Evolutionary conservation across 2,113 vertebrate species (phyloP), one percentile per base, ranked within the genome.

Genomic region (Lamprologus callipterus): DNA sequence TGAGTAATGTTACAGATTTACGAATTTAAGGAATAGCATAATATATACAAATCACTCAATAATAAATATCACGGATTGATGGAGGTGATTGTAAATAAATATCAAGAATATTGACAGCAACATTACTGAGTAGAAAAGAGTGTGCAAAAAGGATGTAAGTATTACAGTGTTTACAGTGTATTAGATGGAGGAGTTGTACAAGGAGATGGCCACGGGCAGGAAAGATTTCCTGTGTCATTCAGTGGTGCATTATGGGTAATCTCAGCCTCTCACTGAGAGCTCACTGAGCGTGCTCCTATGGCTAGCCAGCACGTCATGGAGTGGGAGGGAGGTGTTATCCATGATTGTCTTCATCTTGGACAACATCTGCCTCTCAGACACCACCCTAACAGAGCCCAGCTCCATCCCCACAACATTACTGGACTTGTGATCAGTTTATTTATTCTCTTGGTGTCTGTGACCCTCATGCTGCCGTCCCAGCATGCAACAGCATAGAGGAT

Each of bases 391-490:
- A 3, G 4, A 51, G 8, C 17, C 47, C 8, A 9, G 49, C 49
- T n/a, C 17, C 8, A 51, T 51, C 49, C 49, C 8, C 17, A 51
- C 3, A 19, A 51, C 47, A 51, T 51, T 51, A 51, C 4, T 40
- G 37, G 37, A 12, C 40, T 40, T 12, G 10, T 40, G 47, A 19
- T 51, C 8, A 51, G 17, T 51, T 49, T 49, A 49, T 49, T 49
- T 8, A 49, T 0, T 49, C 47, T 49, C 0, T 49, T 49, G 16
- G 16, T 8, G 4, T 49, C 47, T 19, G 47, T 8, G 8, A 19
- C 16, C 47, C 47, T 49, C 47, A 49, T 19, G 0, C 2, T 51
- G 0, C 47, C 9, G 47, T 3, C 47, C 47, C 47, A 49, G 47
- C 47, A 49, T 42, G 40, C 40, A 42, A 42, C 37, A 31, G 28